Conservation (phyloP, 2,113 vertebrate species). For the Muntiacus muntjak region DNA sequence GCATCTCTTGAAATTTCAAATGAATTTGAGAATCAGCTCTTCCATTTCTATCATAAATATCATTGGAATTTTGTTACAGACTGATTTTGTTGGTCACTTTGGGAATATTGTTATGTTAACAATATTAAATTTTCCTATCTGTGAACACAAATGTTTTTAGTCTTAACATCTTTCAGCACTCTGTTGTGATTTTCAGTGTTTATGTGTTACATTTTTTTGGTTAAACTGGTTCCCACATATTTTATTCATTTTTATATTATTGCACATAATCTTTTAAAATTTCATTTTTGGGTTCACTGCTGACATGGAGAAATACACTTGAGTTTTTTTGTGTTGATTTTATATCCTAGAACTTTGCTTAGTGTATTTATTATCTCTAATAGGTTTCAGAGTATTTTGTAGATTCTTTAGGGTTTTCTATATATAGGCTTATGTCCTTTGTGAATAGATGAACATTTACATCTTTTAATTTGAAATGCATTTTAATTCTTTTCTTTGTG, state of each 20-base stretch:
- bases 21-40: neutral
- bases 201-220: neutral
- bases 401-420: neutral
- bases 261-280: neutral
- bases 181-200: neutral
- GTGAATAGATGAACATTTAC: neutral
- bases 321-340: neutral
- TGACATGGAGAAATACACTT: neutral
- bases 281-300: neutral
- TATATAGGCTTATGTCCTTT: neutral
- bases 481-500: neutral
- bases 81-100: neutral
- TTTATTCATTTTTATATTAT: conserved; percentile 15
- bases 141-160: neutral
- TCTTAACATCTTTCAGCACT: neutral
- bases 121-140: neutral
- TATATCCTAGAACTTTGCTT: neutral
- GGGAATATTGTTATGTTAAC: neutral
- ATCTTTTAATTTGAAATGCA: neutral
- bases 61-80: neutral
- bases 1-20: neutral
- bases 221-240: neutral
- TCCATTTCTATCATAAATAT: neutral
- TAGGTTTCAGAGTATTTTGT: neutral
- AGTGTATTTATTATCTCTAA: neutral